Conservation (phyloP, 2,113 vertebrate genomes). For the Lepus americanus region DNA sequence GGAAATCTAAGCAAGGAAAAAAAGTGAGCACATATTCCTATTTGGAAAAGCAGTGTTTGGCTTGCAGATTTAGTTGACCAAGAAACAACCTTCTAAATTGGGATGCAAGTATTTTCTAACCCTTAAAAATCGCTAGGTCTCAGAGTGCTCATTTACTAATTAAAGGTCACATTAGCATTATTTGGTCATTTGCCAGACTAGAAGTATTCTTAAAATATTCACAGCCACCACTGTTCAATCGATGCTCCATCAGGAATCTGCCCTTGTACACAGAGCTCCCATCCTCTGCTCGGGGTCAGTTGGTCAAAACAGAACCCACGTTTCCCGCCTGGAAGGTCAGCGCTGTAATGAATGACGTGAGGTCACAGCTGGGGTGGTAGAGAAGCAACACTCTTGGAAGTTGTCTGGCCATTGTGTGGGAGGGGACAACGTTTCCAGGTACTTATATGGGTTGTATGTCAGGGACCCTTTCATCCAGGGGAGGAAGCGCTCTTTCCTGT, state of each 20-base stretch:
- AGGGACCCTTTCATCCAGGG: constrained; percentile 31
- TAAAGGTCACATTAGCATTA: background rate
- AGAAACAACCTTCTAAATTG: constrained; percentile 1
- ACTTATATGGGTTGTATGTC: constrained; percentile 42
- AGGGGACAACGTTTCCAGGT: constrained; percentile 45
- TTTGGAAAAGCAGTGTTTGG: background rate
- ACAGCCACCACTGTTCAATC: background rate
- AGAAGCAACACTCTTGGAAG: constrained; percentile 49
- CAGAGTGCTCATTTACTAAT: background rate
- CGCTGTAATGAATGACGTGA: background rate
- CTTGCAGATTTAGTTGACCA: background rate
- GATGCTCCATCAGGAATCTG: background rate
- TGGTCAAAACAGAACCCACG: constrained; percentile 18
- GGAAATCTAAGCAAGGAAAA: background rate
- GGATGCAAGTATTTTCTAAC: background rate
- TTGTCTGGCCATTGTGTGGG: constrained; percentile 50
- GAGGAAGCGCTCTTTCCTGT: constrained; percentile 82
- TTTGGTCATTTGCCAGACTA: background rate
- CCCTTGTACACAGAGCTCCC: background rate
- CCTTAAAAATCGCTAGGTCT: background rate
- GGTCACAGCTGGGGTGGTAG: constrained; percentile 36
- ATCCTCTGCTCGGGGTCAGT: background rate
- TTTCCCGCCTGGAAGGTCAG: background rate
- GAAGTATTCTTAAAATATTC: background rate
- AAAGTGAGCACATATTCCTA: background rate